Evolutionary conservation across 2,113 vertebrate genomes (phyloP).

Genomic region (Meles meles): DNA sequence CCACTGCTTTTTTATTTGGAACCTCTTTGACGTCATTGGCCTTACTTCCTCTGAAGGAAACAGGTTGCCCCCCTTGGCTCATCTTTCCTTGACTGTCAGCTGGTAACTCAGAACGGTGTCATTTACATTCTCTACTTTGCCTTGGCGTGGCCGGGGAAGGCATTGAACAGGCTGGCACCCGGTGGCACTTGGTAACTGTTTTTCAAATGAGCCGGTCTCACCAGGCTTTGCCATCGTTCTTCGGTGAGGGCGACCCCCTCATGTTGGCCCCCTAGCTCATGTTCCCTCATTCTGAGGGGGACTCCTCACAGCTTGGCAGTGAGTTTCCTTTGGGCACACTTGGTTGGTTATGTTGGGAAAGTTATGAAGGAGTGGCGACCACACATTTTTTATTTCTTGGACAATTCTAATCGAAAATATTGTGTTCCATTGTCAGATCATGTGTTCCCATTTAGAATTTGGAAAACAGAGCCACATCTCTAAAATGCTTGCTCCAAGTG

Average conservation of each 20-base stretch:
- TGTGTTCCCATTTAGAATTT: not conserved
- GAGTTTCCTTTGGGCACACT: not conserved
- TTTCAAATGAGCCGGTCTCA: not conserved
- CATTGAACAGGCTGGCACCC: not conserved
- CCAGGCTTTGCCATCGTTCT: not conserved
- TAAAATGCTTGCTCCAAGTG: not conserved
- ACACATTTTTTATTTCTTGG: not conserved
- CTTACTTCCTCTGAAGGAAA: slow-evolving; percentile 24
- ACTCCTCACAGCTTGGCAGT: not conserved
- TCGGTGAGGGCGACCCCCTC: accelerated
- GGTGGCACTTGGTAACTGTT: not conserved
- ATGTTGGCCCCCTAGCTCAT: accelerated
- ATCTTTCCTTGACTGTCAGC: not conserved
- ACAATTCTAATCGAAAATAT: not conserved
- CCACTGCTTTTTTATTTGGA: not conserved
- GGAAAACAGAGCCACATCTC: not conserved
- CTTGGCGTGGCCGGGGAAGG: not conserved
- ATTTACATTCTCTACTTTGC: not conserved
- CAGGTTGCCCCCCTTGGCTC: not conserved
- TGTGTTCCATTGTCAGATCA: not conserved
- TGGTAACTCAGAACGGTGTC: not conserved
- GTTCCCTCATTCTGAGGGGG: not conserved
- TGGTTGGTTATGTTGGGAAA: not conserved
- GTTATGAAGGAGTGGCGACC: not conserved
- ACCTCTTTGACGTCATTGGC: slow-evolving; percentile 31